phyloP scores from a whole-genome alignment of 2,888 invertebrate genomes.

The Parapristionchus giblindavisi region DNA sequence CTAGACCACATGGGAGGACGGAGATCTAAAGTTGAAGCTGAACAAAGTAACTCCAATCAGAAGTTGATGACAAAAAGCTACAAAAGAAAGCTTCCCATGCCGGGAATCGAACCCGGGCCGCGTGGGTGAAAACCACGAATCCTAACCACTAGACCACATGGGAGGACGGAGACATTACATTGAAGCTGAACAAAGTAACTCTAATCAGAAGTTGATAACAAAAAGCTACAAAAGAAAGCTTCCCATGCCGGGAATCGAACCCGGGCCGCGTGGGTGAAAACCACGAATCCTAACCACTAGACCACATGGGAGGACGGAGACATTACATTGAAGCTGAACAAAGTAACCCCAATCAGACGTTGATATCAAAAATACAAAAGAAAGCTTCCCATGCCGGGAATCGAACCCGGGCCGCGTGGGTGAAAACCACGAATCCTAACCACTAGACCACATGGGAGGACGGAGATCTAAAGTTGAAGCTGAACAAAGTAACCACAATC shows the following conservation, averaged over 20 bases:
- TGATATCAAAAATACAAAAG: too few relatives aligned
- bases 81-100: constrained; percentile 55
- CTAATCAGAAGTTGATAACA: too few relatives aligned
- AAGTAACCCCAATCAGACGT: too few relatives aligned
- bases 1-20: constrained; percentile 35
- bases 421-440: constrained; percentile 67
- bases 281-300: constrained; percentile 64
- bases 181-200: too few relatives aligned
- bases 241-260: constrained; percentile 67
- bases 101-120: constrained; percentile 67
- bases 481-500: too few relatives aligned
- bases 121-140: constrained; percentile 66
- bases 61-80: too few relatives aligned
- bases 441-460: constrained; percentile 41
- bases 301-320: constrained; percentile 22
- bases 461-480: too few relatives aligned
- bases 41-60: too few relatives aligned
- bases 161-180: constrained; percentile 9
- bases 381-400: constrained; percentile 63
- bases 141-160: constrained; percentile 53
- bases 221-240: constrained; percentile 42
- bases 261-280: constrained; percentile 67
- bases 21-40: too few relatives aligned
- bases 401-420: constrained; percentile 67
- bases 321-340: too few relatives aligned